phyloP scores from a whole-genome alignment of 1,140 invertebrate species.

The Solenopsis fugax region DNA sequence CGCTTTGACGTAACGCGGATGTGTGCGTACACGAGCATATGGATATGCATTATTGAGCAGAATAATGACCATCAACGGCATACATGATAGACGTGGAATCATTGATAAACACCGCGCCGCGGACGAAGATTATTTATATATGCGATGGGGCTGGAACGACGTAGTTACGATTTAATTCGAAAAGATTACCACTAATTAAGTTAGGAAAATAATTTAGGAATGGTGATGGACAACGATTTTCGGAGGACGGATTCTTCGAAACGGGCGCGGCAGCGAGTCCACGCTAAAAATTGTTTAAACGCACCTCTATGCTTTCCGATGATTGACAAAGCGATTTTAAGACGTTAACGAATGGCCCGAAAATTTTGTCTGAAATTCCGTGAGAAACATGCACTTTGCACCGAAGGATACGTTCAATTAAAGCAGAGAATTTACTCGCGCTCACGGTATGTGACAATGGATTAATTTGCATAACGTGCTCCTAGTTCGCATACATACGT shows the following conservation, averaged over 20 bases:
- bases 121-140: slow-evolving; percentile 27
- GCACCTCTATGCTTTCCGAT: background rate
- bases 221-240: background rate
- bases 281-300: background rate
- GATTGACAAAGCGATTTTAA: background rate
- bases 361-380: background rate
- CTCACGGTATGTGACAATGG: background rate
- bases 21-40: slow-evolving; percentile 2
- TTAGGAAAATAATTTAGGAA: slow-evolving; percentile 5
- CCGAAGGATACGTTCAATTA: slow-evolving; percentile 12
- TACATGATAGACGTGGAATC: slow-evolving; percentile 27
- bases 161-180: no score
- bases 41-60: slow-evolving; percentile 56
- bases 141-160: background rate
- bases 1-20: background rate
- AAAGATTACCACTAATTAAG: background rate
- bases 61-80: slow-evolving; percentile 33
- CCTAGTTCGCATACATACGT: background rate
- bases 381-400: slow-evolving; percentile 46
- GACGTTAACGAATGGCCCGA: background rate
- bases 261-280: background rate
- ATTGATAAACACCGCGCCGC: slow-evolving; percentile 18
- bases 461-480: slow-evolving; percentile 37
- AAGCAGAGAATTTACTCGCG: slow-evolving; percentile 29
- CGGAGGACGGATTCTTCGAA: background rate